These are phyloP conservation scores for Scaptomyza pallida DNA, from an alignment of 1,140 invertebrate species.

Conservation along the genomic window DNA sequence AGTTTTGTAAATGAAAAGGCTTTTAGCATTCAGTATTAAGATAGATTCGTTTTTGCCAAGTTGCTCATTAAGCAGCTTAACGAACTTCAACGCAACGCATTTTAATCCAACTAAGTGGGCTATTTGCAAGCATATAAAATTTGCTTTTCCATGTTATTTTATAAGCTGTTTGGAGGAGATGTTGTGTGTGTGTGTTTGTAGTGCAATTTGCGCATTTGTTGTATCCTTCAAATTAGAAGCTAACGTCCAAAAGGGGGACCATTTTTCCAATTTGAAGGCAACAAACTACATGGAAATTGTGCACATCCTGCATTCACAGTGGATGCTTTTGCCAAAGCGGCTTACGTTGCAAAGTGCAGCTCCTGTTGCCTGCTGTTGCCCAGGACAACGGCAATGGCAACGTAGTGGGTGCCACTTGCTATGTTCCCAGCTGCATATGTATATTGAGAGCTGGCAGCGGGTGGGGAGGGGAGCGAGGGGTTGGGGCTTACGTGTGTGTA, in stretches of 20 bases:
- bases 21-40: neutral
- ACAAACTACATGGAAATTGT: slow-evolving; percentile 52
- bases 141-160: neutral
- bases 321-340: slow-evolving; percentile 49
- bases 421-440: slow-evolving; percentile 1
- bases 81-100: slow-evolving; percentile 4
- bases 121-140: neutral
- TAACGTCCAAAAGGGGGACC: slow-evolving; percentile 6
- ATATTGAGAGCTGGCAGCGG: neutral
- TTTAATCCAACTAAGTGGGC: neutral
- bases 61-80: slow-evolving; percentile 10
- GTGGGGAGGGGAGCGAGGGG: no score
- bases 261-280: slow-evolving; percentile 50
- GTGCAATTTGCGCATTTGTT: slow-evolving; percentile 7
- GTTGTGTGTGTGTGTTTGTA: neutral
- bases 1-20: slow-evolving; percentile 1
- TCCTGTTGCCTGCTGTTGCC: slow-evolving; percentile 23
- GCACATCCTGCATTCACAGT: slow-evolving; percentile 43
- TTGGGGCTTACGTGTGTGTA: neutral
- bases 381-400: slow-evolving; percentile 4
- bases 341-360: slow-evolving; percentile 40
- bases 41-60: neutral
- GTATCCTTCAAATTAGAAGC: slow-evolving; percentile 35
- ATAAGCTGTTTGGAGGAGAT: slow-evolving; percentile 1
- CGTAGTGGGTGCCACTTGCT: neutral